A percentile compares a stretch with the other conserved stretches of the same genome.
Evolutionary conservation across 2,888 invertebrate genomes (phyloP).

Genomic region (Mimachlamys varia): DNA sequence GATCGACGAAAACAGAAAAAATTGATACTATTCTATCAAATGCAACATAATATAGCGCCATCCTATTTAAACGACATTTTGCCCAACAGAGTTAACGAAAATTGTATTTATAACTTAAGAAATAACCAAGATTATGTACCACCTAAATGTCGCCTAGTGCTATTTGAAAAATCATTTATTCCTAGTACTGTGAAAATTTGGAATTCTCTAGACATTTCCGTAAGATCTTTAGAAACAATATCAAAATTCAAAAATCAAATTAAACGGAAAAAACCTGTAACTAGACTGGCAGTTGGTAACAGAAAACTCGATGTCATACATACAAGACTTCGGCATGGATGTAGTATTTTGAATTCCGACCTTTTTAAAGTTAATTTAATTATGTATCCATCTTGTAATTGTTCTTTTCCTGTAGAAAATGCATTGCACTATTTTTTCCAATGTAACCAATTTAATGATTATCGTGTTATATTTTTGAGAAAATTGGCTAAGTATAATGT

Average conservation of each 20-base stretch:
- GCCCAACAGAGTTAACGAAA: background rate
- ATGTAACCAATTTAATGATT: background rate
- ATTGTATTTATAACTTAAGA: constrained; percentile 18
- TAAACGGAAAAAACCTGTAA: background rate
- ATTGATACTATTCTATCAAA: background rate
- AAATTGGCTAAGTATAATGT: background rate
- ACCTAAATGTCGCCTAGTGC: background rate
- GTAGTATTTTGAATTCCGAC: constrained; percentile 38
- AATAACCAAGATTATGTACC: background rate
- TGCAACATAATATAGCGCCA: background rate
- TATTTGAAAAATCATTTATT: constrained; percentile 14
- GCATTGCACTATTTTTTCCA: too few relatives aligned
- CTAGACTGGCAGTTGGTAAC: background rate
- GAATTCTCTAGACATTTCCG: background rate
- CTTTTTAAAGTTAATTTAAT: constrained; percentile 36
- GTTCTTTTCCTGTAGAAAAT: constrained; percentile 1
- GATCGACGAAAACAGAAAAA: background rate
- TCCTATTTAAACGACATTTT: background rate
- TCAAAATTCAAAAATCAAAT: background rate
- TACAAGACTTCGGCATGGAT: constrained; percentile 25
- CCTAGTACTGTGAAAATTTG: background rate
- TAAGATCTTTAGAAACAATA: background rate
- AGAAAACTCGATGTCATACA: constrained; percentile 34
- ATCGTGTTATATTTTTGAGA: background rate
- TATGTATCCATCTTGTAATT: background rate